These are phyloP conservation scores for Atlantisia rogersi DNA, from an alignment of 2,113 vertebrate species.

Conservation along the genomic window DNA sequence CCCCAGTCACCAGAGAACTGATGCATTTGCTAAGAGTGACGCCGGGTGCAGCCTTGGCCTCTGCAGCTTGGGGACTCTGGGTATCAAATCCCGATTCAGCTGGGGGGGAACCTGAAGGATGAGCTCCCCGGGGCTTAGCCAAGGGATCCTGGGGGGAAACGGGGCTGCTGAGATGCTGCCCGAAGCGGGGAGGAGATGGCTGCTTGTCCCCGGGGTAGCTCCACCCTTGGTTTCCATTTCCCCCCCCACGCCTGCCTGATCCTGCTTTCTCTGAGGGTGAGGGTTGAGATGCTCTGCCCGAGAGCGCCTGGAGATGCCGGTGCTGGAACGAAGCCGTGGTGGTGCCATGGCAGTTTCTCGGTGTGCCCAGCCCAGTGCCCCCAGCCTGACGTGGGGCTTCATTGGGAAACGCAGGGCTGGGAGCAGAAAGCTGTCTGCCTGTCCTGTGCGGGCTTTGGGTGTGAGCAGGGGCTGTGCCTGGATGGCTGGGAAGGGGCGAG, in stretches of 20 bases:
- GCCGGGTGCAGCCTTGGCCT: rapidly evolving
- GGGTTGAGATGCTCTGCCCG: neutral
- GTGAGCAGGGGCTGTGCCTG: rapidly evolving
- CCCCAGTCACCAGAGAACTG: neutral
- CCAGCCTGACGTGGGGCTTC: neutral
- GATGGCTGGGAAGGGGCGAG: neutral
- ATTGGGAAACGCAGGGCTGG: neutral
- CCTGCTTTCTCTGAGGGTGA: rapidly evolving
- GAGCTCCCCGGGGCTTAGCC: neutral
- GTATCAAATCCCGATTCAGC: rapidly evolving
- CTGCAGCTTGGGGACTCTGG: rapidly evolving
- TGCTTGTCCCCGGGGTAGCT: rapidly evolving
- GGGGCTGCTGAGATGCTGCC: neutral
- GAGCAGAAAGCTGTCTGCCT: too few relatives aligned
- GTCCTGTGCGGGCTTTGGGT: too few relatives aligned
- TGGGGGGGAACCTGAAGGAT: rapidly evolving
- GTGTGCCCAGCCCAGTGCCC: rapidly evolving
- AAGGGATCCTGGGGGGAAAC: too few relatives aligned
- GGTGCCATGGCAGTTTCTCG: rapidly evolving
- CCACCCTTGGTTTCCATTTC: rapidly evolving
- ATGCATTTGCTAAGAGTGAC: neutral
- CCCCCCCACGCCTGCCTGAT: neutral
- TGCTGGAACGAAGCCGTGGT: rapidly evolving
- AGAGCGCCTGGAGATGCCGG: neutral
- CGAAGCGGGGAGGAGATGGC: rapidly evolving